Evolutionary conservation across 2,113 vertebrate genomes (phyloP).

Genomic region (Macheiramphus alcinus): DNA sequence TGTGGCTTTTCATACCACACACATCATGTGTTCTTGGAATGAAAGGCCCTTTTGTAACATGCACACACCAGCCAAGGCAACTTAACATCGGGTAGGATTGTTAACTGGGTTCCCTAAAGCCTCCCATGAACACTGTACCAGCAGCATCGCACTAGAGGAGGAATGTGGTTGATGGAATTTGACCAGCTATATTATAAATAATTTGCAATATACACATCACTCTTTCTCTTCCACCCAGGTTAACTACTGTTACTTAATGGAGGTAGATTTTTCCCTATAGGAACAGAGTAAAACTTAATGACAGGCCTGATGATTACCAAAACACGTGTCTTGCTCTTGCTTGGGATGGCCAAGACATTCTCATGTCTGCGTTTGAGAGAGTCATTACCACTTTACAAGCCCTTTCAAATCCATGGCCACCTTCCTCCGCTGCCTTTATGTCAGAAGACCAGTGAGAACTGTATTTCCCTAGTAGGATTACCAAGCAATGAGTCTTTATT

Average conservation of each 20-base stretch:
- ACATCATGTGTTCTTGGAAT: constrained; percentile 63
- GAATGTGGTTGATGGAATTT: neutral
- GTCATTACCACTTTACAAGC: neutral
- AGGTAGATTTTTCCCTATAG: neutral
- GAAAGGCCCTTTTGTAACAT: constrained; percentile 41
- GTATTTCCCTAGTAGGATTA: neutral
- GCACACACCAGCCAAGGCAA: constrained; percentile 40
- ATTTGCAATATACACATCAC: neutral
- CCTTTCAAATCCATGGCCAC: neutral
- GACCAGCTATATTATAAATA: neutral
- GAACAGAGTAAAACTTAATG: neutral
- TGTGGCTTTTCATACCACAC: constrained; percentile 60
- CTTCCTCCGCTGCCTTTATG: neutral
- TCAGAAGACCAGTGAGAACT: neutral
- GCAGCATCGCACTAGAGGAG: neutral
- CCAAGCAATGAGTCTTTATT: neutral
- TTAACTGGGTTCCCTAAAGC: constrained; percentile 31
- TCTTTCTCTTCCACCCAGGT: neutral
- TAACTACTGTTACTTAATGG: neutral
- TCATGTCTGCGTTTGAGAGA: neutral
- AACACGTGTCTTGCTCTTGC: neutral
- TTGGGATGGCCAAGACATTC: neutral
- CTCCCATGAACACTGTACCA: neutral
- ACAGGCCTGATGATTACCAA: neutral
- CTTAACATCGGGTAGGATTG: constrained; percentile 54